Evolutionary conservation across 2,113 vertebrate species (phyloP).

Genomic region (Zosterops lateralis): DNA sequence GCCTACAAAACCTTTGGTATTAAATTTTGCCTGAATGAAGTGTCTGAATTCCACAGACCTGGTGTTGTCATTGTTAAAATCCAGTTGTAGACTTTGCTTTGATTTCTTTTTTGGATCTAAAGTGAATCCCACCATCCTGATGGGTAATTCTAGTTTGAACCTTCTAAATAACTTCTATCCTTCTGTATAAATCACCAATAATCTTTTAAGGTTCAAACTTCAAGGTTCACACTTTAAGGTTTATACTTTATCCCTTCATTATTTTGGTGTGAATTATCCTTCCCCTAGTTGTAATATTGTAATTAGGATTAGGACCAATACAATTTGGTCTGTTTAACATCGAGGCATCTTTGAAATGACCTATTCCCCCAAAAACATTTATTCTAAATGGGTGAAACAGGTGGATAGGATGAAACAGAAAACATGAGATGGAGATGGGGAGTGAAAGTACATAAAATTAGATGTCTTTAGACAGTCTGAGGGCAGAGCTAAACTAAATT

Average conservation of each 20-base stretch:
- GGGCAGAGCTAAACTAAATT: neutral
- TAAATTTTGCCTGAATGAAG: neutral
- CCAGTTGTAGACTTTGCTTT: neutral
- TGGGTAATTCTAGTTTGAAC: neutral
- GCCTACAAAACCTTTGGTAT: neutral
- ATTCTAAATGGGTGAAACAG: neutral
- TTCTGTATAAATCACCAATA: neutral
- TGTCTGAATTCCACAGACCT: neutral
- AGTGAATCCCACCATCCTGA: neutral
- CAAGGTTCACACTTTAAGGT: neutral
- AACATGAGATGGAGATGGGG: neutral
- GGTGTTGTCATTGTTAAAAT: neutral
- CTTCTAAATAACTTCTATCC: neutral
- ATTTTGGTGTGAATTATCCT: neutral
- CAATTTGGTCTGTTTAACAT: neutral
- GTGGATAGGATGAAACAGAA: neutral
- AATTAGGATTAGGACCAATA: neutral
- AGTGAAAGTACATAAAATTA: neutral
- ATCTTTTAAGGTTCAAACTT: neutral
- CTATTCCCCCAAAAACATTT: neutral
- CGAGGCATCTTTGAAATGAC: accelerated
- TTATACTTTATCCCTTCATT: neutral
- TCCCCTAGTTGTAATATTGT: neutral
- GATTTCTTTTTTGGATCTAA: neutral
- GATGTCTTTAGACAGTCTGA: neutral